Evolutionary conservation across 2,113 vertebrate genomes (phyloP), one percentile per base, ranked within the genome.

Genomic region (Clarias macrocephalus): DNA sequence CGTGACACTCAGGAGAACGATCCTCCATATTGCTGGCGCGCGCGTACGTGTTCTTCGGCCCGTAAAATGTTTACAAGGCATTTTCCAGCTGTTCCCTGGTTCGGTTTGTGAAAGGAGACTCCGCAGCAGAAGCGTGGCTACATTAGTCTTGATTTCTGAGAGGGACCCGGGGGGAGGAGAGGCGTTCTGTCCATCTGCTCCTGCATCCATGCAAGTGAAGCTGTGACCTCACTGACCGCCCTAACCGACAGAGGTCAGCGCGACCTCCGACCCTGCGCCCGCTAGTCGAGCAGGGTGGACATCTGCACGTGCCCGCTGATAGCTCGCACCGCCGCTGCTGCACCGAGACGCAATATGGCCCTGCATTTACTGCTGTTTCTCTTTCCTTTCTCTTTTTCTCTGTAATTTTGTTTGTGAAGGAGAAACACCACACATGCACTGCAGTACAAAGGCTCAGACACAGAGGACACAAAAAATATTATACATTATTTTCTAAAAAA

Each of bases 151-250:
- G 94, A 93, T 94, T 94, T 94, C 94, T 89, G 92, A 85, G 83
- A 89, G 83, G 68, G 93, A 91, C 93, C 92, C 92, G 92, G 75
- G n/a, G 63, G 62, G 92, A 92, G 92, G 86, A 95, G 94, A 92
- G 89, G 92, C 94, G 92, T 66, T 86, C 84, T 92, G 93, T 96
- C 96, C 96, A 97, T 98, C 96, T 97, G 96, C 97, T 97, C 95
- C 92, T 70, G 93, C 91, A 81, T 93, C 96, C 94, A 94, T 96
- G 95, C 95, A 95, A 87, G 93, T 92, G 91, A 94, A 89, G 92
- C 92, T 91, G 91, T 90, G 92, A 96, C 91, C 94, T 93, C 93
- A 91, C 94, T 95, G 93, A 91, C 93, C 91, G 93, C 93, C 94
- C 93, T 93, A 93, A 93, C 93, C 91, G 93, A 88, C 91, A 92